A percentile compares a stretch with the other conserved stretches of the same genome.
phyloP scores from a whole-genome alignment of 92 coral and sea anemone genomes.

The Palythoa grandis region DNA sequence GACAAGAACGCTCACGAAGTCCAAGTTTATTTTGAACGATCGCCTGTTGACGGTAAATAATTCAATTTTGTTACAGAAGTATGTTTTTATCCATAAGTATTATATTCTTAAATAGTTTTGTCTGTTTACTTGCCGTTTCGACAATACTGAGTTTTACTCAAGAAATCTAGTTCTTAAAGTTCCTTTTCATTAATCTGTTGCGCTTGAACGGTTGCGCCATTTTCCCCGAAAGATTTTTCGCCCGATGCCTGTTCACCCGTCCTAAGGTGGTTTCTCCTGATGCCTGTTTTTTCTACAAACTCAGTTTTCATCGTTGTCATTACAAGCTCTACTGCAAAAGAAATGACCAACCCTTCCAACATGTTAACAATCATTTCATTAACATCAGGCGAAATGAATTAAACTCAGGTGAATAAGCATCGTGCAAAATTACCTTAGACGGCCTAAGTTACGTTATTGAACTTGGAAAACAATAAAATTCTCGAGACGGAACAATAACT shows the following conservation, averaged over 20 bases:
- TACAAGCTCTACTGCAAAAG: not conserved
- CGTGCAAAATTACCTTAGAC: not conserved
- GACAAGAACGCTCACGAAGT: conserved; percentile 26
- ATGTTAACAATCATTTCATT: not conserved
- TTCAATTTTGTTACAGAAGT: conserved; percentile 5
- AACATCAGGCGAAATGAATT: not conserved
- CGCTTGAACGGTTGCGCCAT: conserved; percentile 7
- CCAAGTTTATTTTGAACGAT: conserved; percentile 6
- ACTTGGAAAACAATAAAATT: conserved; percentile 3
- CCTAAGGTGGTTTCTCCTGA: not conserved
- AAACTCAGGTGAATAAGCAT: not conserved
- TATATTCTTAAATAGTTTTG: not conserved
- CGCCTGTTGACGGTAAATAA: conserved; percentile 17
- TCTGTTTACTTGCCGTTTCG: conserved; percentile 2
- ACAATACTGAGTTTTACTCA: not conserved
- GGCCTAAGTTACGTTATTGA: not conserved
- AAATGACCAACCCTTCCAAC: not conserved
- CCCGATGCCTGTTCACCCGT: conserved; percentile 20
- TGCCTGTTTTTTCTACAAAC: not conserved
- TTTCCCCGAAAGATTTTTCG: not conserved
- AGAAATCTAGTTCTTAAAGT: not conserved
- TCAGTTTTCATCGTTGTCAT: not conserved
- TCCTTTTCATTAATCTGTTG: conserved; percentile 3
- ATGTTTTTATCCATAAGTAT: not conserved
- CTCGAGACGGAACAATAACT: not conserved